Evolutionary conservation across 2,113 vertebrate species (phyloP).

Genomic region (Poecilia latipinna): DNA sequence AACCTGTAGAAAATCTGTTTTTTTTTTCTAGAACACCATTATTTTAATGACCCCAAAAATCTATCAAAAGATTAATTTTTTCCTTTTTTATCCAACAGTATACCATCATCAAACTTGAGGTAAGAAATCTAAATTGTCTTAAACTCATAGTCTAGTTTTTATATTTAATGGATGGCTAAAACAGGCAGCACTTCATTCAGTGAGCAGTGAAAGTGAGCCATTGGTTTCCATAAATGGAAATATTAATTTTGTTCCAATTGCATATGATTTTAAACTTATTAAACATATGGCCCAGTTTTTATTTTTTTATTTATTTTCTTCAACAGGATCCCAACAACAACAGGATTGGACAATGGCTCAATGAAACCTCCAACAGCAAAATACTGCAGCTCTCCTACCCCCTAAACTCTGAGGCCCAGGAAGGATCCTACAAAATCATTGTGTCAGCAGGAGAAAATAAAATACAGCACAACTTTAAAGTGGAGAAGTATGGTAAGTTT

Average conservation of each 20-base stretch:
- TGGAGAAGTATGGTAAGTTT: slow-evolving; percentile 75
- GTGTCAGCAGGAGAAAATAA: slow-evolving; percentile 5
- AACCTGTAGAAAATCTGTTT: too few species aligned
- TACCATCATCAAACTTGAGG: slow-evolving; percentile 15
- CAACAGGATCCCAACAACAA: slow-evolving; percentile 59
- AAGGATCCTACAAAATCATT: slow-evolving; percentile 58
- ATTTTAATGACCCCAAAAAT: too few species aligned
- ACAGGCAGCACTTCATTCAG: too few species aligned
- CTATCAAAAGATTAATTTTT: too few species aligned
- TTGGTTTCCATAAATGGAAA: too few species aligned
- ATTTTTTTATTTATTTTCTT: background rate
- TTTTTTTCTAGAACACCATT: too few species aligned
- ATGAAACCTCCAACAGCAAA: slow-evolving; percentile 41
- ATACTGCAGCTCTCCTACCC: slow-evolving; percentile 71
- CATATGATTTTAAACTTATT: too few species aligned
- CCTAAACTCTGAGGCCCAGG: slow-evolving; percentile 70
- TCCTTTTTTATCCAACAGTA: slow-evolving; percentile 6
- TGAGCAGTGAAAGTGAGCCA: too few species aligned
- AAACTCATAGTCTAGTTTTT: too few species aligned
- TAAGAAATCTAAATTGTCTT: slow-evolving; percentile 8
- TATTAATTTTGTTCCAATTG: too few species aligned
- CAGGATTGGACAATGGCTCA: slow-evolving; percentile 76
- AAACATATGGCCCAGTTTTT: too few species aligned
- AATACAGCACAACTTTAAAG: slow-evolving; percentile 58
- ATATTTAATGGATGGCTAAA: too few species aligned